These are phyloP conservation scores for Euplexia lucipara DNA, from an alignment of 2,888 invertebrate species.

Conservation along the genomic window DNA sequence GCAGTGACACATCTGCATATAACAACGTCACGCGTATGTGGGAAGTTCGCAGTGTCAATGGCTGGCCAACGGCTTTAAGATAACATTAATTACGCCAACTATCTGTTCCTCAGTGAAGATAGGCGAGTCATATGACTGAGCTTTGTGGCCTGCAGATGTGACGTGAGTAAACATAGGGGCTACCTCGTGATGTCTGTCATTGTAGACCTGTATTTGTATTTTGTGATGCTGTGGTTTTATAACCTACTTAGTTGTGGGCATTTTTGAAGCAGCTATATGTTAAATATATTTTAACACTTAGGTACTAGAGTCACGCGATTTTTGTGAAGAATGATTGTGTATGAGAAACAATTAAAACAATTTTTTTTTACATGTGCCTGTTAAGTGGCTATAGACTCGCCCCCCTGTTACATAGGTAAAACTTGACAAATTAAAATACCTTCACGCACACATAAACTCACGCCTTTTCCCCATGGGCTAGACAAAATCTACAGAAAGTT, in stretches of 20 bases:
- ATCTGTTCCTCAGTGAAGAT: conserved; percentile 44
- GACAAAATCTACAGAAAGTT: too few relatives aligned
- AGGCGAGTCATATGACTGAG: conserved; percentile 49
- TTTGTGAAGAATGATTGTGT: too few relatives aligned
- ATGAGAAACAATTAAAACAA: too few relatives aligned
- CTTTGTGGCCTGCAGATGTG: conserved; percentile 27
- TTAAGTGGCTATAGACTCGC: too few relatives aligned
- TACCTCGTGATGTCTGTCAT: conserved; percentile 38
- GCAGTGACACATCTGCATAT: conserved; percentile 31
- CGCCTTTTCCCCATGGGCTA: too few relatives aligned
- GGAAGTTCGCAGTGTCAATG: conserved; percentile 43
- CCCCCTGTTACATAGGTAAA: too few relatives aligned
- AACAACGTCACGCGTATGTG: conserved; percentile 16
- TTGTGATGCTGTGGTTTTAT: background rate
- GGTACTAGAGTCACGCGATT: too few relatives aligned
- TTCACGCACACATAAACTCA: too few relatives aligned
- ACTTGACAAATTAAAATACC: too few relatives aligned
- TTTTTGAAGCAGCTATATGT: too few relatives aligned
- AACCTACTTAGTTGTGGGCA: background rate
- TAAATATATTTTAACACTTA: too few relatives aligned
- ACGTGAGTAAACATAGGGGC: conserved; percentile 33
- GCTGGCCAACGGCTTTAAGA: conserved; percentile 27
- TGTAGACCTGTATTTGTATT: conserved; percentile 10
- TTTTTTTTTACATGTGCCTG: too few relatives aligned
- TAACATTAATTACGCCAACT: conserved; percentile 23